Conservation (phyloP, 1,140 invertebrate species). For the Caenorhabditis tropicalis region DNA sequence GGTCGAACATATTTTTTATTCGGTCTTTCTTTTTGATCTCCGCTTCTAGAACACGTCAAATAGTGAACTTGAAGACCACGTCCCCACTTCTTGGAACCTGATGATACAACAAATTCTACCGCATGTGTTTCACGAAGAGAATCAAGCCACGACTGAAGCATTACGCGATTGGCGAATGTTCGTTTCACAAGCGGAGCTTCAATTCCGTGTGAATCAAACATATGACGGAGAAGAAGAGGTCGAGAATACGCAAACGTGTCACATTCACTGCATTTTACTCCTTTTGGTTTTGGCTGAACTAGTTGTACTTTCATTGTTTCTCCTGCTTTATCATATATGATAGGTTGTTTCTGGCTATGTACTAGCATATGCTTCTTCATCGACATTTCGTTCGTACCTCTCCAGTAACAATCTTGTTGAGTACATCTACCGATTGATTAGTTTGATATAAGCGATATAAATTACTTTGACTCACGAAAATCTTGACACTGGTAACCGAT, state of each 20-base stretch:
- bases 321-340: background rate
- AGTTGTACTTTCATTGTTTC: background rate
- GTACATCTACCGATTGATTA: constrained; percentile 18
- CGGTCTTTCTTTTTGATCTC: constrained; percentile 50
- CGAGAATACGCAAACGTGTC: constrained; percentile 49
- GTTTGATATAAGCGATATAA: too few species aligned
- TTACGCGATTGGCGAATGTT: constrained; percentile 41
- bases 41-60: constrained; percentile 49
- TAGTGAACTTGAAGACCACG: constrained; percentile 50
- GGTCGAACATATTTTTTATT: constrained; percentile 50
- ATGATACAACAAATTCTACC: constrained; percentile 50
- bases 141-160: constrained; percentile 44
- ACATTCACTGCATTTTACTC: constrained; percentile 49
- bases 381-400: constrained; percentile 20
- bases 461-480: constrained; percentile 20
- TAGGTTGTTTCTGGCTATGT: background rate
- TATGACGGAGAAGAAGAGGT: constrained; percentile 47
- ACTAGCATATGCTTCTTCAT: constrained; percentile 11
- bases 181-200: constrained; percentile 47
- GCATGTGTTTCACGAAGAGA: constrained; percentile 46
- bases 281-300: constrained; percentile 15
- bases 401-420: constrained; percentile 43
- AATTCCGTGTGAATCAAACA: constrained; percentile 47
- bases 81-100: constrained; percentile 52
- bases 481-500: background rate